Base-by-base conservation (phyloP, 2,888 invertebrate genomes). In the Conus canariensis region DNA sequence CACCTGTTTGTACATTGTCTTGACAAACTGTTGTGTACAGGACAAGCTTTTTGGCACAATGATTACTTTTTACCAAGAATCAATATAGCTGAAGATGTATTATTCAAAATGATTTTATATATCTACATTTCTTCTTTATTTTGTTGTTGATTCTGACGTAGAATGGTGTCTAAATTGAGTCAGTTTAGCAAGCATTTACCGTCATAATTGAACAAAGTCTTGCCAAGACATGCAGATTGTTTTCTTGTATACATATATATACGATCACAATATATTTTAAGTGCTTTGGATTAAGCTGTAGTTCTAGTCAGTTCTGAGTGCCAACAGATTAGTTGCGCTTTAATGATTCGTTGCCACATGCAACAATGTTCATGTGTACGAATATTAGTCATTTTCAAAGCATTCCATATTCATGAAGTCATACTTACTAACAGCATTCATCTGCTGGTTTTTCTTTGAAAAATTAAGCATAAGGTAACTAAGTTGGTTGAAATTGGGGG, bases 251-350 rank as follows among this genome's bases (percentile, higher is more conserved):
- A 16, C 56, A 58, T 58, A 12, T 45, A 56, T 83, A 7, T 7
- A 58, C 10, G 82, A 83, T 83, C 82, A 83, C 82, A 56, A 22
- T 16, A 56, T 83, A 45, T 30, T 80, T 83, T 0, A 19, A 58
- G 82, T 56, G 82, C 58, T 30, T 80, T 80, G 80, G 80, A 80
- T 30, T 30, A 12, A 80, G 12, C 80, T 9, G 56, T 83, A 83
- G 85, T 60, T 85, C 85, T 85, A 85, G 85, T 85, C 85, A 85
- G 85, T 60, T 85, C 60, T 14, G 60, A 59, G 85, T 85, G 85
- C 85, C 85, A 85, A 85, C 60, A 14, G 22, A 3, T 14, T 10
- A 30, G 30, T 10, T 80, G 77, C n/a, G 22, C 83, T 83, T 22
- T 7, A 22, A 19, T 10, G 83, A 80, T 56, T 9, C 22, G 5